A percentile compares a stretch with the other conserved stretches of the same genome.
Conservation (phyloP, 2,113 vertebrate genomes). For the Cairina moschata region DNA sequence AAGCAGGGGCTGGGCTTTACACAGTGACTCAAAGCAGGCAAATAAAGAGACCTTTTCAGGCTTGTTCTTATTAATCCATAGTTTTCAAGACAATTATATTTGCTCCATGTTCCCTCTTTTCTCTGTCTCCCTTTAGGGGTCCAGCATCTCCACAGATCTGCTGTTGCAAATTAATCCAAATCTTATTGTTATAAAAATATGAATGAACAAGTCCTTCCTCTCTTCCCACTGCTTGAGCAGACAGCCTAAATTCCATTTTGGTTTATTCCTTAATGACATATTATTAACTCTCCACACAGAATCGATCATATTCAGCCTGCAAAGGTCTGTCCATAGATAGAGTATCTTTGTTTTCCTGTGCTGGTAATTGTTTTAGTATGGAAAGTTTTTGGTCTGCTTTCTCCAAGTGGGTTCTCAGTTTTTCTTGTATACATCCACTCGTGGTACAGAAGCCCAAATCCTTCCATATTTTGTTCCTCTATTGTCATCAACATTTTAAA, state of each 20-base stretch:
- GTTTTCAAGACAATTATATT: not conserved
- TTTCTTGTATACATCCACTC: not conserved
- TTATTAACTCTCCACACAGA: not conserved
- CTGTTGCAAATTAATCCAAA: not conserved
- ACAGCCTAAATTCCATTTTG: not conserved
- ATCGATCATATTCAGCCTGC: not conserved
- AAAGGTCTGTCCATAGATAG: not conserved
- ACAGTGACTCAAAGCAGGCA: not conserved
- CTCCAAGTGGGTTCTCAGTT: not conserved
- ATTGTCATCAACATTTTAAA: not conserved
- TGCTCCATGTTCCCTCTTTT: not conserved
- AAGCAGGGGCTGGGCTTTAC: slow-evolving; percentile 5
- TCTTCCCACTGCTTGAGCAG: not conserved
- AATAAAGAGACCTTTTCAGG: not conserved
- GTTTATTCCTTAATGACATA: not conserved
- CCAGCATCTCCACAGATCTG: not conserved
- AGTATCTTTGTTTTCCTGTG: not conserved
- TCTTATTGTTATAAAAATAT: not conserved
- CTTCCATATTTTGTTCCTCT: not conserved
- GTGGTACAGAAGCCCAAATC: not conserved
- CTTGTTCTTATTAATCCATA: not conserved
- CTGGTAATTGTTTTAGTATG: not conserved
- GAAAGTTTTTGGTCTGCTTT: not conserved
- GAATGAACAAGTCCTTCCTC: not conserved
- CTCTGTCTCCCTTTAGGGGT: not conserved